Conservation (phyloP, 64 coral and sea anemone genomes). For the Exaiptasia diaphana region DNA sequence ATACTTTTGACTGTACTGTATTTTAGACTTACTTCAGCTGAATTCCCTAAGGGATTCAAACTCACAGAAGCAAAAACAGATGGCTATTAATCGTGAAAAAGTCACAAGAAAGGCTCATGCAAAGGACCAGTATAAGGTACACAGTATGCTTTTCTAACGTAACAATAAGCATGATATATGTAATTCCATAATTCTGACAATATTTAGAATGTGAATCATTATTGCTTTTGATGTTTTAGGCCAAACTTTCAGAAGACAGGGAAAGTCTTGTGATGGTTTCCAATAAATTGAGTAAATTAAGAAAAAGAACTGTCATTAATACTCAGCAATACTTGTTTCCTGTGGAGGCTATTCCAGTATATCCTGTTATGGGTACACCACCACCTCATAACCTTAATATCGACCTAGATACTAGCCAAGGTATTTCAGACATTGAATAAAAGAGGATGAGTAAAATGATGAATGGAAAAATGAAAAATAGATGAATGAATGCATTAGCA, state of each 20-base stretch:
- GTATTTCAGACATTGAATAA: too few relatives aligned
- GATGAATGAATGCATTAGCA: too few relatives aligned
- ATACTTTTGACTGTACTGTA: too few relatives aligned
- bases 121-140: neutral
- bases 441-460: too few relatives aligned
- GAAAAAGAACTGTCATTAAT: slow-evolving; percentile 58
- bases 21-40: neutral
- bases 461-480: too few relatives aligned
- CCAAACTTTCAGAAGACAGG: slow-evolving; percentile 41
- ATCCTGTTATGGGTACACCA: slow-evolving; percentile 68
- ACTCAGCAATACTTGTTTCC: slow-evolving; percentile 87
- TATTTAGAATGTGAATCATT: neutral
- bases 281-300: slow-evolving; percentile 51
- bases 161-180: neutral
- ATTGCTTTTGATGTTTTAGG: neutral
- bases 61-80: neutral
- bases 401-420: too few relatives aligned
- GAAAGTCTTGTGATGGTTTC: slow-evolving; percentile 26
- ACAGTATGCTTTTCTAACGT: neutral
- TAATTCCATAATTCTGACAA: neutral
- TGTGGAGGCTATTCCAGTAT: slow-evolving; percentile 62
- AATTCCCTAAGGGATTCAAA: neutral
- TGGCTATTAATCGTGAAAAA: neutral
- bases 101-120: neutral
- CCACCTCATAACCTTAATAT: too few relatives aligned